Evolutionary conservation across 2,113 vertebrate genomes (phyloP).

Genomic region (Galeopterus variegatus): DNA sequence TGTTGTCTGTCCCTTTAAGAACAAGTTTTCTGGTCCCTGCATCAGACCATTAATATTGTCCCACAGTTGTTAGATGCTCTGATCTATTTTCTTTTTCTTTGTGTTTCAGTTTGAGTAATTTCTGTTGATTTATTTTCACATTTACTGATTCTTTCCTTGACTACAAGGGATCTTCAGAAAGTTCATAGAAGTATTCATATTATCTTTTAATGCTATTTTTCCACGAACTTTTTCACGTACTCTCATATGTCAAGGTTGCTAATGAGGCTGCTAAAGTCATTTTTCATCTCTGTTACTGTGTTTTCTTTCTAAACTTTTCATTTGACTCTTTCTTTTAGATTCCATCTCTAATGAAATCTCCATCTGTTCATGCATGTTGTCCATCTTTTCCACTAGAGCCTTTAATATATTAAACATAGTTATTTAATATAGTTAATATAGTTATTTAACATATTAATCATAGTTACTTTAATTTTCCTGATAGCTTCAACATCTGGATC

Average conservation of each 20-base stretch:
- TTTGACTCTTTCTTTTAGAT: background rate
- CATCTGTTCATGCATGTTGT: background rate
- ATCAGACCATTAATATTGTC: background rate
- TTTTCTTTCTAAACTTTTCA: slow-evolving; percentile 48
- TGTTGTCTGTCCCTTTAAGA: slow-evolving; percentile 8
- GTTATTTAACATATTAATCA: slow-evolving; percentile 38
- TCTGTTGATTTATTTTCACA: background rate
- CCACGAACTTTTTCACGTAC: too few species aligned
- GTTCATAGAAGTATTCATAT: too few species aligned
- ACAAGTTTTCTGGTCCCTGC: background rate
- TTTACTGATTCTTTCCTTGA: slow-evolving; percentile 28
- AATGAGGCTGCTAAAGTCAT: background rate
- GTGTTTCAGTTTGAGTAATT: slow-evolving; percentile 18
- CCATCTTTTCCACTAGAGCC: background rate
- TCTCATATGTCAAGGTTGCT: background rate
- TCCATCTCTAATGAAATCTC: background rate
- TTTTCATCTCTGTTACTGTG: slow-evolving; percentile 7
- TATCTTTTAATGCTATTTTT: too few species aligned
- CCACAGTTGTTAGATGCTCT: background rate
- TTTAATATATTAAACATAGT: slow-evolving; percentile 51
- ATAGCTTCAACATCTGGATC: background rate
- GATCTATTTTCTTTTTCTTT: slow-evolving; percentile 34
- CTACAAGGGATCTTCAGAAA: background rate
- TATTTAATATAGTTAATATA: background rate
- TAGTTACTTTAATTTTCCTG: slow-evolving; percentile 29